Evolutionary conservation across 1,140 invertebrate genomes (phyloP).

Genomic region (Macrotrachela quadricornifera): DNA sequence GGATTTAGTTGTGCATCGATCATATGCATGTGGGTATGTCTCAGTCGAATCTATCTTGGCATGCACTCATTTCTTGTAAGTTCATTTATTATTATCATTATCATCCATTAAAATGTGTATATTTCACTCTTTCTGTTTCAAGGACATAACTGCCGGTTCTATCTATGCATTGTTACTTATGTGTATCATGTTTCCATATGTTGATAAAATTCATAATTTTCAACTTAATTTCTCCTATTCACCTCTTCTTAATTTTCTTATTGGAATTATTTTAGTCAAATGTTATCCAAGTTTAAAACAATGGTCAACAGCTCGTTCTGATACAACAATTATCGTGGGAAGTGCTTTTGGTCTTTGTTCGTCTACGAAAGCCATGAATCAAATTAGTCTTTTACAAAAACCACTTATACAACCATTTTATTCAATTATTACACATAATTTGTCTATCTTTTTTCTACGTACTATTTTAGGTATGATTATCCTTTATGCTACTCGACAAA

Average conservation of each 20-base stretch:
- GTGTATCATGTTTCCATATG: constrained; percentile 45
- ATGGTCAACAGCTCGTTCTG: constrained; percentile 42
- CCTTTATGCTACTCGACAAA: constrained; percentile 41
- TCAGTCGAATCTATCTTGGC: constrained; percentile 64
- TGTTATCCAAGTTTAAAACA: constrained; percentile 35
- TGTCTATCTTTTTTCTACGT: too few species aligned
- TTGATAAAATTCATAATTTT: constrained; percentile 48
- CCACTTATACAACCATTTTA: constrained; percentile 34
- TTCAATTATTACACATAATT: constrained; percentile 39
- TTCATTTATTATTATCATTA: too few species aligned
- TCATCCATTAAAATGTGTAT: too few species aligned
- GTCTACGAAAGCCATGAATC: constrained; percentile 61
- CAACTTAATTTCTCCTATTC: constrained; percentile 44
- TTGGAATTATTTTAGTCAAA: constrained; percentile 45
- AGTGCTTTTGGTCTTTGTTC: constrained; percentile 44
- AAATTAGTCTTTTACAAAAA: constrained; percentile 41
- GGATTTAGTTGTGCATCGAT: neutral
- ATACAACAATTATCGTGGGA: constrained; percentile 61
- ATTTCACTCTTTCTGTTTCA: too few species aligned
- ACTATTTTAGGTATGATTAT: constrained; percentile 50
- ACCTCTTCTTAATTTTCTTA: constrained; percentile 41
- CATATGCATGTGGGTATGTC: constrained; percentile 37
- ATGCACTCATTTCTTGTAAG: constrained; percentile 41
- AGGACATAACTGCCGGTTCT: constrained; percentile 29
- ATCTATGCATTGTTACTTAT: constrained; percentile 43